phyloP scores from a whole-genome alignment of 2,113 vertebrate species.

The Dolichotis patagonum region DNA sequence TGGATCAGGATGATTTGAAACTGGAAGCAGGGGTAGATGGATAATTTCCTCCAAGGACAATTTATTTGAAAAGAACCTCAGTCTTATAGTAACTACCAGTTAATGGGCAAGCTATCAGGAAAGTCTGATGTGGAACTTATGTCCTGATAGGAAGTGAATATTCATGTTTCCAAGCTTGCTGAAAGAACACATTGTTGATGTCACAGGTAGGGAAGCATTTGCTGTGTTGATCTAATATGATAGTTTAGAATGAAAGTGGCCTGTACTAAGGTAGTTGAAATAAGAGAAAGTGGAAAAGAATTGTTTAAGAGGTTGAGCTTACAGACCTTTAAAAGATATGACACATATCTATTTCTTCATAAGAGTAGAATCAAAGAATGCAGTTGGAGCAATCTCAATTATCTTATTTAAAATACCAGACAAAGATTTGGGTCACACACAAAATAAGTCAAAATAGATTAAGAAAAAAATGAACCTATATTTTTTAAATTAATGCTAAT shows the following conservation, averaged over 20 bases:
- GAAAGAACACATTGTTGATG: neutral
- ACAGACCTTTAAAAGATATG: neutral
- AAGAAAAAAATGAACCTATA: neutral
- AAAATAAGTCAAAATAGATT: constrained; percentile 3
- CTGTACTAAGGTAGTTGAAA: neutral
- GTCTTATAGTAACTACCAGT: neutral
- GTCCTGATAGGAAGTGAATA: neutral
- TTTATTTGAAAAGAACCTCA: neutral
- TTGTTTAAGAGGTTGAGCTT: neutral
- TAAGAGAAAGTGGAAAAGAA: neutral
- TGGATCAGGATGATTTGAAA: neutral
- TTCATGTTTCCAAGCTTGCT: neutral
- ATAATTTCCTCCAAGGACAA: neutral
- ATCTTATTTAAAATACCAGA: neutral
- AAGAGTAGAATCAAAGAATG: constrained; percentile 28
- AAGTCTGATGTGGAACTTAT: neutral
- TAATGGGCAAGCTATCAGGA: neutral
- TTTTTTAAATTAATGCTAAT: neutral
- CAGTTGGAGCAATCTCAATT: neutral
- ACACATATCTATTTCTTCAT: neutral
- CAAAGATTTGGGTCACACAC: neutral
- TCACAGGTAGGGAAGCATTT: neutral
- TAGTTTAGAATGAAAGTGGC: neutral
- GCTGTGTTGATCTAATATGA: neutral
- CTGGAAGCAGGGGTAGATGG: neutral